Conservation (phyloP, 2,113 vertebrate species). For the Ammodramus savannarum region DNA sequence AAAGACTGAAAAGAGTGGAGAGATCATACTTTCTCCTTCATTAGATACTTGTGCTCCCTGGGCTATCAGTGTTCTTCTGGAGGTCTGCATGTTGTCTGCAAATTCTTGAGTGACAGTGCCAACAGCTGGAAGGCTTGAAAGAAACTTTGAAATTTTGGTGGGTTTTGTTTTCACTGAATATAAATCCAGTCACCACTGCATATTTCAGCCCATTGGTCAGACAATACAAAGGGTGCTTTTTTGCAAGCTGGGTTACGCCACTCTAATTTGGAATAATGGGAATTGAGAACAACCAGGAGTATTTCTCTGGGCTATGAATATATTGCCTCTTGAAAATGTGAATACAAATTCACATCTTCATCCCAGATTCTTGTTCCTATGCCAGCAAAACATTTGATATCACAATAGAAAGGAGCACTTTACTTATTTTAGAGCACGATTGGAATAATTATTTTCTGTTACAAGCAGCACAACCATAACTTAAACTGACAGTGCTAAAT, state of each 20-base stretch:
- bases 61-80: not conserved
- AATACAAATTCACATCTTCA: not conserved
- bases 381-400: not conserved
- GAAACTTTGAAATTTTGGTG: not conserved
- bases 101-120: not conserved
- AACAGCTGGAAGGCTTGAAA: not conserved
- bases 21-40: not conserved
- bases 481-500: constrained; percentile 17
- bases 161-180: not conserved
- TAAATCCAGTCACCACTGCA: not conserved
- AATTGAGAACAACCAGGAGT: not conserved
- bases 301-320: not conserved
- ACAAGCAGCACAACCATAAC: not conserved
- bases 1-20: not conserved
- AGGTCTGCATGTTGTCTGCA: not conserved
- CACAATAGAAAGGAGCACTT: not conserved
- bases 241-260: not conserved
- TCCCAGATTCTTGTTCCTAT: not conserved
- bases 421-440: not conserved
- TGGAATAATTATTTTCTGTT: not conserved
- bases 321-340: not conserved
- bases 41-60: not conserved
- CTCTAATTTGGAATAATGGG: not conserved
- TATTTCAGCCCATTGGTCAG: not conserved
- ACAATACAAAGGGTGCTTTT: not conserved